These are phyloP conservation scores for Pseudopipra pipra DNA, from an alignment of 2,113 vertebrate species.

Conservation along the genomic window DNA sequence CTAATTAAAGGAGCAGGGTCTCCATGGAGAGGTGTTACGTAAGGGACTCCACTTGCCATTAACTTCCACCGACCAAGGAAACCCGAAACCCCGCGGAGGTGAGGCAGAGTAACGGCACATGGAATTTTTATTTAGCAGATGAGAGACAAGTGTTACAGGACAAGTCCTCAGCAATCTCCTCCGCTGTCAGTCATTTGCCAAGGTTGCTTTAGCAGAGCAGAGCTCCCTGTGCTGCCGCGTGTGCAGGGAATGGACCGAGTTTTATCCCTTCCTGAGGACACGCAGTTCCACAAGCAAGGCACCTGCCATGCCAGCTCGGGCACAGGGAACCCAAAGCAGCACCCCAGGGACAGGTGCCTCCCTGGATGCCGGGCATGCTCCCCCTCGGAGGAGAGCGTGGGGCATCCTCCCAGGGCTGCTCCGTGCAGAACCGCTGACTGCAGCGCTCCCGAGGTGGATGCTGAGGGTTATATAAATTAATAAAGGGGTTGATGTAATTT, in stretches of 20 bases:
- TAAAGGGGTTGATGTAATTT: not conserved
- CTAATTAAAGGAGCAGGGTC: constrained; percentile 15
- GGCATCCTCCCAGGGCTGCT: not conserved
- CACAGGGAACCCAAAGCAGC: not conserved
- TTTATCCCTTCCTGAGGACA: not conserved
- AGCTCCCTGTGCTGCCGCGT: accelerated
- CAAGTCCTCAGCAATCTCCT: not conserved
- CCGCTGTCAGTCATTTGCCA: not conserved
- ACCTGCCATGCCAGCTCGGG: not conserved
- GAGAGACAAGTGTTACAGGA: not conserved
- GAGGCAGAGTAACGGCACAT: not conserved
- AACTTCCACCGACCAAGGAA: not conserved
- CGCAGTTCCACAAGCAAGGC: accelerated
- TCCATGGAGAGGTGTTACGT: not conserved
- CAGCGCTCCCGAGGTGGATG: not conserved
- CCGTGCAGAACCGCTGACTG: not conserved
- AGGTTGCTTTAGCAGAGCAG: not conserved
- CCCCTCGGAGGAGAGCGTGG: accelerated
- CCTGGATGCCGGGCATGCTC: accelerated
- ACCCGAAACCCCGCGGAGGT: not conserved
- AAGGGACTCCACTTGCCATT: constrained; percentile 5
- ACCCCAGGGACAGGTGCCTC: not conserved
- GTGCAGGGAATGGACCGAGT: accelerated
- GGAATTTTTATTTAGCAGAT: not conserved
- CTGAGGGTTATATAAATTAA: constrained; percentile 40